Base-by-base conservation (phyloP, 2,888 invertebrate genomes). In the Euclidia mi region DNA sequence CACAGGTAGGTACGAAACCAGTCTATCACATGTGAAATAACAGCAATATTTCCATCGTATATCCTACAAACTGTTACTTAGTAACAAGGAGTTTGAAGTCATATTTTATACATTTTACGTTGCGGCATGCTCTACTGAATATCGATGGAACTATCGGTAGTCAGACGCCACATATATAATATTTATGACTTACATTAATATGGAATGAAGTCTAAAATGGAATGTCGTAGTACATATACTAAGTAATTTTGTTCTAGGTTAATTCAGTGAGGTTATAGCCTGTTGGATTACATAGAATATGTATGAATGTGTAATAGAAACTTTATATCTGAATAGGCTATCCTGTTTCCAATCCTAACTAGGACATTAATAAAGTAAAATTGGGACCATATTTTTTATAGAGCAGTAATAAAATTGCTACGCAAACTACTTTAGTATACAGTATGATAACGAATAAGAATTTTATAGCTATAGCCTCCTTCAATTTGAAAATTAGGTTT, bases 151-250 rank as follows among this genome's bases (percentile, higher is more conserved):
- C 34, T 20, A 56, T 10, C 14, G 40, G 41, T 18, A 44, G 20
- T 34, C 2, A 44, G 57, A 57, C 49, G 51, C 35, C 42, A 50
- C 31, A 50, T 60, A 45, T 52, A 62, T 52, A 66, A 67, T 63
- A 71, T 69, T 69, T 66, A 71, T 71, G 55, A 38, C 55, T 37
- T 4, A 49, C 52, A 71, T 71, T 58, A 62, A 50, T 63, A 62
- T 58, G 34, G 34, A 66, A 50, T 58, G 46, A 71, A 47, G 46
- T 68, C 50, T 35, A 37, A 57, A 48, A 49, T 49, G 17, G 50
- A 56, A 35, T 42, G 29, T 49, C 14, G 14, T n/a, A 48, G 34
- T 7, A 34, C 31, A 45, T 65, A 15, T 3, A n/a, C n/a, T n/a
- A 35, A 7, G 28, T 50, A 44, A 35, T 50, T 38, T 60, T 11